Evolutionary conservation across 2,797 vertebrate species (phyloP).

Genomic region (Chrosomus eos): DNA sequence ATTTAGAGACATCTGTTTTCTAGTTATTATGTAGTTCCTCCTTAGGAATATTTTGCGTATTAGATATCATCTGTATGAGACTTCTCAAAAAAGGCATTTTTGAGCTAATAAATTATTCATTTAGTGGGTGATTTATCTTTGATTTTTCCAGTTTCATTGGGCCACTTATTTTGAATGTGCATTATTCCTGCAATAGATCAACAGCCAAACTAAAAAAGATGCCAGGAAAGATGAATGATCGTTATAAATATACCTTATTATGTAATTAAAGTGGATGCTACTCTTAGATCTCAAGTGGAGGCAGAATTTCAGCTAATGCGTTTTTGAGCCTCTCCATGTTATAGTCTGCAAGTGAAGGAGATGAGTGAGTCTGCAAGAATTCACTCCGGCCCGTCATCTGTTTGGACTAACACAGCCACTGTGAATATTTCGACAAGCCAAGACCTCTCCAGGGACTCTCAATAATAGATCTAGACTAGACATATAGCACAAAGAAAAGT

Average conservation of each 20-base stretch:
- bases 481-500: background rate
- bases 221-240: background rate
- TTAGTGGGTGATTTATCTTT: background rate
- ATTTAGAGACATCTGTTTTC: conserved; percentile 8
- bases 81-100: background rate
- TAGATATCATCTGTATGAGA: too few species aligned
- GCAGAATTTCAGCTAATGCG: conserved; percentile 24
- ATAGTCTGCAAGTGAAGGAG: background rate
- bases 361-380: conserved; percentile 2
- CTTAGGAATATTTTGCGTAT: too few species aligned
- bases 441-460: background rate
- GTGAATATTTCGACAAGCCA: background rate
- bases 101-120: background rate
- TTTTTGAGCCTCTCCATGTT: background rate
- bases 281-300: conserved; percentile 17
- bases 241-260: conserved; percentile 11
- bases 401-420: background rate
- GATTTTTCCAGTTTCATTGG: background rate
- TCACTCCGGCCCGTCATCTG: background rate
- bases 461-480: background rate
- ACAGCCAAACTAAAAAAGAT: background rate
- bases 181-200: background rate
- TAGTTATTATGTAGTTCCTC: background rate
- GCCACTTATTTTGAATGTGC: background rate
- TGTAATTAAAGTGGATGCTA: conserved; percentile 15